Evolutionary conservation across 2,888 invertebrate genomes (phyloP).

Genomic region (Uropetala carovei): DNA sequence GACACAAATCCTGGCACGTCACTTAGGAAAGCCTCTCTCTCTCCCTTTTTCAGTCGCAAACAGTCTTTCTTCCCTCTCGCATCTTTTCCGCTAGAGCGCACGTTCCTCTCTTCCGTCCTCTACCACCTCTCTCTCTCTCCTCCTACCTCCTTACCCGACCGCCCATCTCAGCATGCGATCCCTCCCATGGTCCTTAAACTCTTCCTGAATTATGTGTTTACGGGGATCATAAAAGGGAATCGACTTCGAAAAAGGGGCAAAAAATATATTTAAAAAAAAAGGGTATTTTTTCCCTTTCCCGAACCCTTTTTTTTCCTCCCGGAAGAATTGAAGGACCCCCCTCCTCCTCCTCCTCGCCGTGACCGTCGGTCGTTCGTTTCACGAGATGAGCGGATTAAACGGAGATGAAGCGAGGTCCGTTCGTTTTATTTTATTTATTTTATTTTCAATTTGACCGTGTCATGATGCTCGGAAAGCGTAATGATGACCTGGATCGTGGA

Average conservation of each 20-base stretch:
- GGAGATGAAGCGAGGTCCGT: no score
- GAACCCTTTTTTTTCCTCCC: no score
- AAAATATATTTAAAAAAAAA: neutral
- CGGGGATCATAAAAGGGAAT: conserved; percentile 5
- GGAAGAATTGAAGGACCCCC: no score
- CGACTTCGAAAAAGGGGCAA: neutral
- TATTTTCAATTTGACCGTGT: no score
- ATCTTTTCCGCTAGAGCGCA: neutral
- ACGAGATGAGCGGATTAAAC: no score
- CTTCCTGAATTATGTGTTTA: neutral
- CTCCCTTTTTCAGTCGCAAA: no score
- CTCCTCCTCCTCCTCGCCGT: no score
- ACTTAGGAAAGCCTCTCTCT: neutral
- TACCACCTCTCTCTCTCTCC: neutral
- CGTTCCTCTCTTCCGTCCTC: neutral
- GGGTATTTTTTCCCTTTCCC: no score
- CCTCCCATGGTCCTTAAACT: neutral
- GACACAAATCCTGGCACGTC: conserved; percentile 44
- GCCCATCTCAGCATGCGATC: neutral
- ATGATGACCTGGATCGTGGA: no score
- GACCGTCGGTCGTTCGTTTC: no score
- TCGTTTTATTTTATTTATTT: no score
- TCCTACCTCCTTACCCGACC: neutral
- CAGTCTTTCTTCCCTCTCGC: neutral
- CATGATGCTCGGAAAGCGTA: no score